Evolutionary conservation across 2,113 vertebrate genomes (phyloP), one percentile per base, ranked within the genome.

Genomic region (Archilochus colubris): DNA sequence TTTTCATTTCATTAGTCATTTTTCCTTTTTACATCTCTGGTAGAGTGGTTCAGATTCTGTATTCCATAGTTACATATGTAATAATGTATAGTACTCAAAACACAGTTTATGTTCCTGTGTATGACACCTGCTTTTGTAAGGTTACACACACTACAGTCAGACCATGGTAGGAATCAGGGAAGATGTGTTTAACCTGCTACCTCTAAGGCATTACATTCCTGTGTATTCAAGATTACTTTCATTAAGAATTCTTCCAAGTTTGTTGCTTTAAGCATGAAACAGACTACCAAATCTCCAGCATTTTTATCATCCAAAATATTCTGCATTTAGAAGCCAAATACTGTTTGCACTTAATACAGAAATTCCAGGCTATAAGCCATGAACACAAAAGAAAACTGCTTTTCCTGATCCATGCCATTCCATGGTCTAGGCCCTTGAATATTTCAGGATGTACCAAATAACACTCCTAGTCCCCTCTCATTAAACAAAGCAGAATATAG

Each of bases 1-100:
- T 75, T 96, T 94, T 93, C 16, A 75, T 93, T 94, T 88, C 92
- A 83, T 69, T 89, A 48, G 55, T 80, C 70, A 57, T 74, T 93
- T 76, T 78, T 91, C 46, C 44, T 68, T 77, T 66, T 80, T 62
- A 87, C 5, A 6, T 62, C 20, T 89, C 51, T 2, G 64, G 61
- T 77, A 30, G 30, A 85, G 36, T 23, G 40, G 59, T 62, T 95
- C 79, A 68, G 61, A 81, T 88, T 78, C 79, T 36, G 13, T 44
- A 78, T 77, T 68, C 68, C 79, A 57, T 54, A 81, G 33, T 75
- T 78, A 80, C 38, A 36, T 43, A 64, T 22, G 13, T 57, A 54
- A 59, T 53, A 36, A 36, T 43, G 61, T 22, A 15, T 53, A 54
- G 55, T 53, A 36, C 43, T 74, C 27, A 75, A 88, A 74, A 50